Evolutionary conservation across 1,140 invertebrate genomes (phyloP).

Genomic region (Xylocopa sonorina): DNA sequence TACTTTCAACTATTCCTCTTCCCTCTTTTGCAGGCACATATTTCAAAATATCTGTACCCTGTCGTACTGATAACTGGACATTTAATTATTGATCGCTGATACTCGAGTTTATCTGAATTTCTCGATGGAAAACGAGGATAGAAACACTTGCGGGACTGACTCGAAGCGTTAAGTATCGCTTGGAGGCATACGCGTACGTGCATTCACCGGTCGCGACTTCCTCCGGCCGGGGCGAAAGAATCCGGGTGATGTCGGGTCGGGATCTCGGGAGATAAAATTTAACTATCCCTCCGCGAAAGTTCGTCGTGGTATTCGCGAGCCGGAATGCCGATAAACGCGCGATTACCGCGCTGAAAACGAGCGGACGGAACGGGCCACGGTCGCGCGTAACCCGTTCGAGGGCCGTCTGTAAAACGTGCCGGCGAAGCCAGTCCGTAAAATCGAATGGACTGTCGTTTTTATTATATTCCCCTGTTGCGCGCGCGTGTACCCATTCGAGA

Average conservation of each 20-base stretch:
- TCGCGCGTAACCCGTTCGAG: slow-evolving; percentile 22
- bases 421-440: slow-evolving; percentile 69
- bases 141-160: too few relatives aligned
- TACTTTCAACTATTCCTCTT: too few relatives aligned
- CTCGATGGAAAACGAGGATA: too few relatives aligned
- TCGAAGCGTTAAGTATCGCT: too few relatives aligned
- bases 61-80: too few relatives aligned
- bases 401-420: slow-evolving; percentile 35
- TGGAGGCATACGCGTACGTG: too few relatives aligned
- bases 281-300: slow-evolving; percentile 23
- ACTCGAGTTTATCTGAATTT: too few relatives aligned
- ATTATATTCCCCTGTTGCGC: slow-evolving; percentile 43
- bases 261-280: slow-evolving; percentile 26
- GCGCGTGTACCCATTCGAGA: slow-evolving; percentile 27
- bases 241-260: background rate
- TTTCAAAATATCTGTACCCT: too few relatives aligned
- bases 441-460: slow-evolving; percentile 74
- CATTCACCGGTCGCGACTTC: too few relatives aligned
- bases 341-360: slow-evolving; percentile 72
- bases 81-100: too few relatives aligned
- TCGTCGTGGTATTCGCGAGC: slow-evolving; percentile 35
- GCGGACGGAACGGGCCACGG: slow-evolving; percentile 52
- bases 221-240: too few relatives aligned
- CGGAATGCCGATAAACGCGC: slow-evolving; percentile 68
- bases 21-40: too few relatives aligned